Percentiles rank a stretch among this genome's conserved stretches.
Conservation (phyloP, 92 coral and sea anemone species). For the Heliopora coerulea region DNA sequence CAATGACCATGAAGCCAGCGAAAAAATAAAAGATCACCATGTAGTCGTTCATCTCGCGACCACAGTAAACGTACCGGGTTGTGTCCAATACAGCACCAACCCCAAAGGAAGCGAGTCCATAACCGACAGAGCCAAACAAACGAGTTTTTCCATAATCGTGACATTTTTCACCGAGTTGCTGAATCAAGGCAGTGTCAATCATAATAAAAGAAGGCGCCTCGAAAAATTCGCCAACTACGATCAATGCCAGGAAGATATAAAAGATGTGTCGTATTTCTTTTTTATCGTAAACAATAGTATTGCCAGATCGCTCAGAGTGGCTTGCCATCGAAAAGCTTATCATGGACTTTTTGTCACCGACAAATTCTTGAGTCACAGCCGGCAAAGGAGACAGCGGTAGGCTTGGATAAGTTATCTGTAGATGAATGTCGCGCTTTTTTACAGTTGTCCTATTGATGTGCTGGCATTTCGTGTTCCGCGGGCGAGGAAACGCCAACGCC, state of each 20-base stretch:
- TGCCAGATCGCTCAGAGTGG: background rate
- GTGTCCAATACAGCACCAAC: conserved; percentile 88
- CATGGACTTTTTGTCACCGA: conserved; percentile 29
- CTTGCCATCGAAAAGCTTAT: background rate
- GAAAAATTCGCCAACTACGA: conserved; percentile 82
- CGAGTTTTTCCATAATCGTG: conserved; percentile 94
- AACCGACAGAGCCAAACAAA: conserved; percentile 86
- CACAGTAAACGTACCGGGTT: conserved; percentile 80
- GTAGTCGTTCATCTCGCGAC: conserved; percentile 76
- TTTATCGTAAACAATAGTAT: conserved; percentile 58
- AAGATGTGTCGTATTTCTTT: conserved; percentile 66
- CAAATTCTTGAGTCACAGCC: conserved; percentile 7
- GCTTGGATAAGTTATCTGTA: background rate
- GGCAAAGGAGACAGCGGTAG: conserved; percentile 27
- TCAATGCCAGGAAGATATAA: conserved; percentile 64
- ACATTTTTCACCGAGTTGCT: conserved; percentile 76
- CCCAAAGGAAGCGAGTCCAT: conserved; percentile 81
- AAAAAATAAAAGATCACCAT: conserved; percentile 79
- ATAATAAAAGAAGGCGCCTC: conserved; percentile 95
- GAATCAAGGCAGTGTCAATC: conserved; percentile 87
- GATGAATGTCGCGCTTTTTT: conserved; percentile 21
- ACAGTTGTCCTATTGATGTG: conserved; percentile 9
- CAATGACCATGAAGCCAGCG: conserved; percentile 70
- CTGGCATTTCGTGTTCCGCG: conserved; percentile 72
- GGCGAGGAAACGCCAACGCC: conserved; percentile 76